Evolutionary conservation across 2,888 invertebrate species (phyloP).

Genomic region (Callinectes sapidus): DNA sequence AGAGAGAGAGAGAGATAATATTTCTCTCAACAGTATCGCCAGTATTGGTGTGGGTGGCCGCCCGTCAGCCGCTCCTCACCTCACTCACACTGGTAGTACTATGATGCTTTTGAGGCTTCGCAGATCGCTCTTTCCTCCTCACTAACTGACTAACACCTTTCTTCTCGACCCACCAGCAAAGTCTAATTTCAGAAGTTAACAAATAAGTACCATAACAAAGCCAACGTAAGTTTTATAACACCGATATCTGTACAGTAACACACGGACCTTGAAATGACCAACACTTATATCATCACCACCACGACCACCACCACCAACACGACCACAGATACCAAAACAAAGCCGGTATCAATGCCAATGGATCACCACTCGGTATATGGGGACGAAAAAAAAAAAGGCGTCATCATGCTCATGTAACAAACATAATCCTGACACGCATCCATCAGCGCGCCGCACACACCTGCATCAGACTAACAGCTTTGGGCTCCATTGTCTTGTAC

Average conservation of each 20-base stretch:
- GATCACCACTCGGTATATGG: not conserved
- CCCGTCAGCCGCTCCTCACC: not conserved
- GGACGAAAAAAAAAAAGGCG: not conserved
- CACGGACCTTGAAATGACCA: not conserved
- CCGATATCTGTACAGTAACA: not conserved
- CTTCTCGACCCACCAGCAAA: not conserved
- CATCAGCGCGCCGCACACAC: not conserved
- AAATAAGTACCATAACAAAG: not conserved
- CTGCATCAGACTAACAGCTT: not conserved
- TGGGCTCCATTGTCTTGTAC: conserved; percentile 5
- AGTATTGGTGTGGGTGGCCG: not conserved
- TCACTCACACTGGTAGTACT: not conserved
- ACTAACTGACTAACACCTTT: not conserved
- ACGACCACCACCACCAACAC: not conserved
- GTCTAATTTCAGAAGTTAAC: not conserved
- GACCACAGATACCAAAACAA: not conserved
- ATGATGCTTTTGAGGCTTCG: not conserved
- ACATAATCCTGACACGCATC: not conserved
- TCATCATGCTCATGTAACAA: not conserved
- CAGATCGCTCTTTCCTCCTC: not conserved
- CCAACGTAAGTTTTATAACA: not conserved
- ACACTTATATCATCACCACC: not conserved
- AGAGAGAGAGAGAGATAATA: not conserved
- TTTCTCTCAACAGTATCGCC: not conserved
- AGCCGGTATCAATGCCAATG: not conserved